A percentile compares a stretch with the other conserved stretches of the same genome.
Evolutionary conservation across 2,113 vertebrate species (phyloP).

Genomic region (Gnathonemus echidnorhynchus): DNA sequence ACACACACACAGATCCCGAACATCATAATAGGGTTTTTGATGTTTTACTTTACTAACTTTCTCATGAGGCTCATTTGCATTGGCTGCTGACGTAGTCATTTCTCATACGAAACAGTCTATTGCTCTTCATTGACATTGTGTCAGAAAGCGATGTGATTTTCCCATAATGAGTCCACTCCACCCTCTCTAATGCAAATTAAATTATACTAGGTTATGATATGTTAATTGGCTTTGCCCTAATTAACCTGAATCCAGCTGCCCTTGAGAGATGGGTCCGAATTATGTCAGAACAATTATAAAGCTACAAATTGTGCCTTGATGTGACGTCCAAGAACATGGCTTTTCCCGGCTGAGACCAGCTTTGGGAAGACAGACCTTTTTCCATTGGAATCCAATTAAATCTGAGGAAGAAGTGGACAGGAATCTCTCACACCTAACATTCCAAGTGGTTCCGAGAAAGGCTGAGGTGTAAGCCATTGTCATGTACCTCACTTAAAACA

Average conservation of each 20-base stretch:
- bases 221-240: conserved; percentile 3
- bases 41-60: not conserved
- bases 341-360: not conserved
- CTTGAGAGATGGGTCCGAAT: not conserved
- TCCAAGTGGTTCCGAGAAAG: not conserved
- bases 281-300: conserved; percentile 8
- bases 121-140: not conserved
- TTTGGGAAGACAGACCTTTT: not conserved
- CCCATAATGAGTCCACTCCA: not conserved
- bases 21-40: not conserved
- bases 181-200: conserved; percentile 3
- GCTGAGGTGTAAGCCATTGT: not conserved
- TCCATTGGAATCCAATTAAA: not conserved
- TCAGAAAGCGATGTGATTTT: not conserved
- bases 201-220: not conserved
- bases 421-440: not conserved
- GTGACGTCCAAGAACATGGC: not conserved
- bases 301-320: not conserved
- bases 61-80: not conserved
- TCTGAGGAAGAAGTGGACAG: not conserved
- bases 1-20: not conserved
- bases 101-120: not conserved
- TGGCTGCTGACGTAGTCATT: not conserved
- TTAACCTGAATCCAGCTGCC: not conserved
- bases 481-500: not conserved